Evolutionary conservation across 2,113 vertebrate genomes (phyloP), one percentile per base, ranked within the genome.

Genomic region (Condylura cristata): DNA sequence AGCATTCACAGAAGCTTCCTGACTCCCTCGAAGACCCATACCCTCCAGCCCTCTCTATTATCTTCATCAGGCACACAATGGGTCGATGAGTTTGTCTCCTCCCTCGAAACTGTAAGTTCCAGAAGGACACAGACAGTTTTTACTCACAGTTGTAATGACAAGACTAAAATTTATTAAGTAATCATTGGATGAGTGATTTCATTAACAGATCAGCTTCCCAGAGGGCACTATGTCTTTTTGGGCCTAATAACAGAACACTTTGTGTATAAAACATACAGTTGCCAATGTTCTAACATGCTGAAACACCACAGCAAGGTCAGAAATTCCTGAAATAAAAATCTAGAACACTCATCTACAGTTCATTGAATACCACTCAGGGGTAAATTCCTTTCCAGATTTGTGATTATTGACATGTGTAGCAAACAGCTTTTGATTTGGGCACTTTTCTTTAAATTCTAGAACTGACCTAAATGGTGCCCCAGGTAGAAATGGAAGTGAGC

Each of bases 381-480:
- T 10, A 68, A 89, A 48, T 88, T 17, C 7, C 37, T 92, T 82
- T 65, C 63, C 8, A 86, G 76, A 93, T 20, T 14, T 58, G 10
- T 44, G n/a, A 12, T 86, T 65, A 32, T 37, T n/a, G 11, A 16
- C 56, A 66, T 37, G 74, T 65, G 17, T 34, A 75, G 58, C 58
- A 85, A 76, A 81, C 8, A 82, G 32, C 16, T 12, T 76, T 92
- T 88, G 48, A 20, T 48, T 83, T 88, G 11, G 37, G 12, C 87
- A 88, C 20, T 72, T 86, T 89, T 84, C 18, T 68, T 68, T 22
- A 63, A 97, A 87, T 81, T 87, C 9, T 11, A 92, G 6, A 5
- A n/a, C 28, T 94, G 18, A 90, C 93, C 71, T 85, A 41, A 96
- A 93, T 87, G 37, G 4, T 80, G 9, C 74, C 72, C 85, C 2